Evolutionary conservation across 2,888 invertebrate genomes (phyloP).

Genomic region (Campoplex capitator): DNA sequence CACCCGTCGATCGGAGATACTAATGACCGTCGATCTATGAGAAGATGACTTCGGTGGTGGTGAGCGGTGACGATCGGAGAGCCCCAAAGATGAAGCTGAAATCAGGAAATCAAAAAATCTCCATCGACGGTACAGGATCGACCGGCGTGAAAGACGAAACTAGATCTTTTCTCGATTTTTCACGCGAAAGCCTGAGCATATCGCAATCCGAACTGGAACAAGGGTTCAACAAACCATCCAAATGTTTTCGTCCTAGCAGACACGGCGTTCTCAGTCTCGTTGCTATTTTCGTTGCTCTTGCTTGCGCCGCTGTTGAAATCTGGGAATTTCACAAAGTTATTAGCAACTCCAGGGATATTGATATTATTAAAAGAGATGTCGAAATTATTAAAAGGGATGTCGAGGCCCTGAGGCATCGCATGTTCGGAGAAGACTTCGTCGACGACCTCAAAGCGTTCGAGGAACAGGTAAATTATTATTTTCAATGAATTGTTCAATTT

Average conservation of each 20-base stretch:
- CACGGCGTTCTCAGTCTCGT: constrained; percentile 75
- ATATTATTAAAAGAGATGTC: constrained; percentile 78
- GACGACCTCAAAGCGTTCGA: constrained; percentile 81
- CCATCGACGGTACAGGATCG: constrained; percentile 55
- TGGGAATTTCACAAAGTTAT: constrained; percentile 78
- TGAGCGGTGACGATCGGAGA: constrained; percentile 71
- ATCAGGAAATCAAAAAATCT: constrained; percentile 56
- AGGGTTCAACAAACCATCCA: constrained; percentile 75
- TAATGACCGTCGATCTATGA: constrained; percentile 43
- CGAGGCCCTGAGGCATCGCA: constrained; percentile 78
- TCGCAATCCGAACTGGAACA: constrained; percentile 80
- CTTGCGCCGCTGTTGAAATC: constrained; percentile 78
- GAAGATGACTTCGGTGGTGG: constrained; percentile 76
- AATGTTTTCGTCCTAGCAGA: constrained; percentile 69
- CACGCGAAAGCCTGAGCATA: constrained; percentile 81
- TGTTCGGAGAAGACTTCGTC: constrained; percentile 79
- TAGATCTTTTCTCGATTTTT: constrained; percentile 80
- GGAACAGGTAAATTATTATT: constrained; percentile 76
- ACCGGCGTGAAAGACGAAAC: constrained; percentile 74
- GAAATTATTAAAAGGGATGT: constrained; percentile 79
- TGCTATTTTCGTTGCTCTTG: constrained; percentile 75
- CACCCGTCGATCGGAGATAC: constrained; percentile 3
- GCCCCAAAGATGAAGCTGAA: constrained; percentile 74
- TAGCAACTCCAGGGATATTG: constrained; percentile 77
- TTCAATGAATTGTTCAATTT: neutral